Conservation (phyloP, 2,888 invertebrate species). For the Eulithis testata region DNA sequence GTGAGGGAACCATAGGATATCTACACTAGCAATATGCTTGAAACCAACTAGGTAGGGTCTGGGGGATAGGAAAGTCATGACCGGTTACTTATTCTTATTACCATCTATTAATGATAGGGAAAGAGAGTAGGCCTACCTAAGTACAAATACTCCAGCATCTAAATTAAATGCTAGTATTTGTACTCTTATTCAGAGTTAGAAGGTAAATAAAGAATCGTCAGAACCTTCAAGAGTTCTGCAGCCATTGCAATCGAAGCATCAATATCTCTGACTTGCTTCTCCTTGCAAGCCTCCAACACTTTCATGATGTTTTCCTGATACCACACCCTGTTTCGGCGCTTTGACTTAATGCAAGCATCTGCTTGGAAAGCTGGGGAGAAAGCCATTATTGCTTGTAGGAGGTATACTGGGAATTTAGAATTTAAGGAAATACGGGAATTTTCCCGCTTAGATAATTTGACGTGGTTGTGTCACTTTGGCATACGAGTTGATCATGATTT, state of each 20-base stretch:
- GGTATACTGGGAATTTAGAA: slow-evolving; percentile 8
- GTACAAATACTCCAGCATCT: too few relatives aligned
- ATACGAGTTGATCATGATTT: neutral
- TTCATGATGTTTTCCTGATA: slow-evolving; percentile 62
- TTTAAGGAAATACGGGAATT: neutral
- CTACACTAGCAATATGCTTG: too few relatives aligned
- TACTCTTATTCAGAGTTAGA: too few relatives aligned
- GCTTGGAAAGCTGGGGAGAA: slow-evolving; percentile 52
- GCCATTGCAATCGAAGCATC: slow-evolving; percentile 65
- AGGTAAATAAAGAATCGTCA: too few relatives aligned
- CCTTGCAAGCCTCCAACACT: slow-evolving; percentile 64
- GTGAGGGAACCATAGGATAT: too few relatives aligned
- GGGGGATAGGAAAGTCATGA: too few relatives aligned
- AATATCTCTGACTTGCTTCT: slow-evolving; percentile 65
- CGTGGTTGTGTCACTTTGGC: neutral
- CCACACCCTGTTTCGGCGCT: slow-evolving; percentile 62
- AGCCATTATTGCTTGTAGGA: slow-evolving; percentile 43
- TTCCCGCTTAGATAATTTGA: slow-evolving; percentile 9
- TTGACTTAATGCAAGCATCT: slow-evolving; percentile 54
- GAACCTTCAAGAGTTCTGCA: slow-evolving; percentile 59
- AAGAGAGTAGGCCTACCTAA: too few relatives aligned
- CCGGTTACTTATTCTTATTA: too few relatives aligned
- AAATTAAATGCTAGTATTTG: too few relatives aligned
- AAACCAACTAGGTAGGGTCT: too few relatives aligned
- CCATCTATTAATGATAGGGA: too few relatives aligned